These are phyloP conservation scores for Hippopotamus amphibius DNA, from an alignment of 2,113 vertebrate species.

Conservation along the genomic window DNA sequence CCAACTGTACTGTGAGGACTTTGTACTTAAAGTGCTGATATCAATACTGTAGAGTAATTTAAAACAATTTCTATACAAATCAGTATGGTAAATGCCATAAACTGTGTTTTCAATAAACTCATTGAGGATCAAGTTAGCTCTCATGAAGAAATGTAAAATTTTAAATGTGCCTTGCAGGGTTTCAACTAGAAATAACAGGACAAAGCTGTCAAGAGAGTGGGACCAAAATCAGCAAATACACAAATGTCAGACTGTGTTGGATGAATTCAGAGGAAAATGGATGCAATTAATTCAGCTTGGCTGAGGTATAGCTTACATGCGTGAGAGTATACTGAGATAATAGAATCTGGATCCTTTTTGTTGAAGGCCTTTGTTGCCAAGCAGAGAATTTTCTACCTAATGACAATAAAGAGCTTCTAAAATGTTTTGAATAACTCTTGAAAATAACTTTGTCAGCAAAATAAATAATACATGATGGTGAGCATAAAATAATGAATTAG, in stretches of 20 bases:
- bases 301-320: neutral
- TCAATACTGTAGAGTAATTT: neutral
- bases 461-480: neutral
- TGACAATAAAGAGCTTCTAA: neutral
- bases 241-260: neutral
- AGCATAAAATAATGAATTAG: neutral
- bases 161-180: neutral
- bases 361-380: neutral
- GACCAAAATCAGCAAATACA: conserved; percentile 18
- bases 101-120: neutral
- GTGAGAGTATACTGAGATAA: neutral
- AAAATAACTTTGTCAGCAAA: conserved; percentile 11
- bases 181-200: conserved; percentile 15
- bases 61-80: neutral
- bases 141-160: conserved; percentile 28
- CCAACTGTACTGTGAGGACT: neutral
- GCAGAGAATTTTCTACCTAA: neutral
- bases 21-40: neutral
- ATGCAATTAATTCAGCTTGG: neutral
- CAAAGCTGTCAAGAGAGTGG: neutral
- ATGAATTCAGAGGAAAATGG: neutral
- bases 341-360: neutral
- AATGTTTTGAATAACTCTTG: neutral
- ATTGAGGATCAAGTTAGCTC: conserved; percentile 19
- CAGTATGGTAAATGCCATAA: neutral